Base-by-base conservation (phyloP, 2,888 invertebrate genomes). In the Nymphalis urticae region DNA sequence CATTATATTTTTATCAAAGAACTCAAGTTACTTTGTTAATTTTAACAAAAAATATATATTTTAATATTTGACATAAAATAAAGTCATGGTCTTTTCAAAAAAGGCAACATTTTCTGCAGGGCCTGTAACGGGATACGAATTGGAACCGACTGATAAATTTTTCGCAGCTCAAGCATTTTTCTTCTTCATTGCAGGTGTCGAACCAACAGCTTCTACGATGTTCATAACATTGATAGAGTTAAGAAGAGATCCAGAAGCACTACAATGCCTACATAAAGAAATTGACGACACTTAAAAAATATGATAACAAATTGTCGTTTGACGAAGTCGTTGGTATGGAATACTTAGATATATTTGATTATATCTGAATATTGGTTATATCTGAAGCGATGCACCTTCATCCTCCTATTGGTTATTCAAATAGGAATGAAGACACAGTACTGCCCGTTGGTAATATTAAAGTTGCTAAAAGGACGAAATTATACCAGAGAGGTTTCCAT, bases 101-200 rank as follows among this genome's bases (percentile, higher is more conserved):
- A 24, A 24, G 24, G 24, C 24, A 24, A 3, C 1, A 24, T 24
- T 24, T 24, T 24, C n/a, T n/a, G n/a, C n/a, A n/a, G n/a, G n/a
- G n/a, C 10, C 42, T 42, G 42, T 2, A 42, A 10, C 42, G 10
- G 42, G 42, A 42, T 9, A 10, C 10, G 42, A 42, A 10, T 10
- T 42, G 42, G 10, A 42, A 10, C 42, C 42, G 0, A 42, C 42
- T 42, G 42, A 42, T 10, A 10, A 42, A 42, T 1, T 42, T 10
- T 10, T 87, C 17, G 82, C 84, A 10, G 85, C 86, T 7, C 87
- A 89, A 72, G 84, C 82, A 0, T 85, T 89, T 61, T 84, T 90
- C 70, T 89, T 87, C 74, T 87, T 85, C 64, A 74, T 77, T 48
- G 90, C 88, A 42, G 91, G 90, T 0, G 85, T 86, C 2, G 89